phyloP scores from a whole-genome alignment of 2,888 invertebrate genomes.

The Cryptocephalus primarius region DNA sequence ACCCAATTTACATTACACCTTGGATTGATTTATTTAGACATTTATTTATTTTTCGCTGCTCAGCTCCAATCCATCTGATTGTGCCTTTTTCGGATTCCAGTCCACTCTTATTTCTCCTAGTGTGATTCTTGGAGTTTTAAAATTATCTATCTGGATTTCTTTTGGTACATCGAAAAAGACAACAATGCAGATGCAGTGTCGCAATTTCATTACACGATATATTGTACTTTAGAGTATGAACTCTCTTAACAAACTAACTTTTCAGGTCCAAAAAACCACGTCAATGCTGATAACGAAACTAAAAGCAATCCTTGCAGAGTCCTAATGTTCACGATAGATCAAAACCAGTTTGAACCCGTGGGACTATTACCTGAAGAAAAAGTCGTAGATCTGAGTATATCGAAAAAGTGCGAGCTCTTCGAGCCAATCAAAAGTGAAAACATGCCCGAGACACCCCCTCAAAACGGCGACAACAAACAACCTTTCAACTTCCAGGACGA shows the following conservation, averaged over 20 bases:
- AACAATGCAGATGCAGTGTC: no score
- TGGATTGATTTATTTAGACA: no score
- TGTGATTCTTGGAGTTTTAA: no score
- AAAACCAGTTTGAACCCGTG: slow-evolving; percentile 24
- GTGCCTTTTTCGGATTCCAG: no score
- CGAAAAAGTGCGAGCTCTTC: slow-evolving; percentile 18
- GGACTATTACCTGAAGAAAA: slow-evolving; percentile 50
- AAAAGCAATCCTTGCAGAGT: slow-evolving; percentile 33
- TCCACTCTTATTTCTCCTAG: no score
- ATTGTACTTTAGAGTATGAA: neutral
- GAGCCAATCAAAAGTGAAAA: slow-evolving; percentile 2
- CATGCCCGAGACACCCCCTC: slow-evolving; percentile 4
- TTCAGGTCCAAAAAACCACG: neutral
- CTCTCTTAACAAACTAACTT: neutral
- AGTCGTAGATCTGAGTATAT: slow-evolving; percentile 39
- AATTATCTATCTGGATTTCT: no score
- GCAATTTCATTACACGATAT: neutral
- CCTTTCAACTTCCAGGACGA: slow-evolving; percentile 84
- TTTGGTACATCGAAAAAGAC: no score
- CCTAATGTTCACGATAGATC: slow-evolving; percentile 56
- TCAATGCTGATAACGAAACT: slow-evolving; percentile 6
- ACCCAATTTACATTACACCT: no score
- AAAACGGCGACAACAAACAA: slow-evolving; percentile 18
- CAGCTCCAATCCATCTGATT: no score
- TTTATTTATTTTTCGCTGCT: no score